phyloP scores from a whole-genome alignment of 1,140 invertebrate genomes.

The Tribolium castaneum region DNA sequence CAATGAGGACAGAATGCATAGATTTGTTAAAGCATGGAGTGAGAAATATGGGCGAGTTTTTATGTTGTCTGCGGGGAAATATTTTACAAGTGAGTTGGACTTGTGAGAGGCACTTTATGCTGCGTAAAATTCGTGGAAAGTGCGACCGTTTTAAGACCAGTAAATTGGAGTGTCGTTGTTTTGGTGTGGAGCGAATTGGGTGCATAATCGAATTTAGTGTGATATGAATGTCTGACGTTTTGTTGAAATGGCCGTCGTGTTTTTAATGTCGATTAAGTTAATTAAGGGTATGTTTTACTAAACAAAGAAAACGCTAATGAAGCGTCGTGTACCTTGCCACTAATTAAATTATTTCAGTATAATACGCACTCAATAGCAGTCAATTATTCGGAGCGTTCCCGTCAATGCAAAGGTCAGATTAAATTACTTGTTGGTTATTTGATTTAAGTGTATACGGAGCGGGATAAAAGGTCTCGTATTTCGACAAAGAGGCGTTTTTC shows the following conservation, averaged over 20 bases:
- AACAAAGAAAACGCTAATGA: slow-evolving; percentile 35
- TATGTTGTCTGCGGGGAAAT: not conserved
- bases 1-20: no score
- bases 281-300: slow-evolving; percentile 23
- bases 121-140: not conserved
- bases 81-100: not conserved
- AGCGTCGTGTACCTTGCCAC: slow-evolving; percentile 26
- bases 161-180: not conserved
- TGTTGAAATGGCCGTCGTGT: not conserved
- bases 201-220: not conserved
- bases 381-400: slow-evolving; percentile 18
- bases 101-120: not conserved
- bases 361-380: slow-evolving; percentile 32
- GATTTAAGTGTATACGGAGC: slow-evolving; percentile 11
- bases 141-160: not conserved
- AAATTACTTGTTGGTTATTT: slow-evolving; percentile 17
- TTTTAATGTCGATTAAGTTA: slow-evolving; percentile 27
- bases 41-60: not conserved
- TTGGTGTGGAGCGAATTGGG: not conserved
- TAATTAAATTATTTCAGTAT: slow-evolving; percentile 33
- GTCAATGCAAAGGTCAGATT: slow-evolving; percentile 27
- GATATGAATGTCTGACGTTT: not conserved
- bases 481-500: not conserved
- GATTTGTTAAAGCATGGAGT: not conserved
- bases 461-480: slow-evolving; percentile 6